Evolutionary conservation across 2,797 vertebrate genomes (phyloP), one percentile per base, ranked within the genome.

Genomic region (Sebastes jordani): DNA sequence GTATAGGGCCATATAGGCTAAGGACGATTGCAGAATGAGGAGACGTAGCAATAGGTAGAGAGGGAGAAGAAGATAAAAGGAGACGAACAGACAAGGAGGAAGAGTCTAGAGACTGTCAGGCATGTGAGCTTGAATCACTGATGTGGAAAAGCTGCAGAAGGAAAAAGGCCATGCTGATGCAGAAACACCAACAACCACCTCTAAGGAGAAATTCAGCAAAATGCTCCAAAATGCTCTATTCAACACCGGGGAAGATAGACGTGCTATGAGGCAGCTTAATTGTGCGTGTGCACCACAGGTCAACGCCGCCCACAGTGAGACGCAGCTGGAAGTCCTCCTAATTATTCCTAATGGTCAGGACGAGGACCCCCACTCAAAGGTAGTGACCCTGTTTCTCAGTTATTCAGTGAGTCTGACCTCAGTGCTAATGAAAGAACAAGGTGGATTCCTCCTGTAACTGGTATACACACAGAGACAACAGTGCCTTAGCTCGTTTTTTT

Each of bases 71-170:
- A 9, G 32, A 74, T 49, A 49, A 55, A 32, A 66, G 13, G 46
- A 76, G n/a, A 67, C 25, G 42, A 49, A 36, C n/a, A 77, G 30
- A 75, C 14, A 54, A 36, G n/a, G 59, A 65, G 60, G 59, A 71
- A 58, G 67, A 67, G 30, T 30, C 60, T 9, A 58, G 54, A 66
- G 65, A 56, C 66, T 55, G 74, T 74, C 18, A 34, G 76, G 55
- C 71, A 52, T 70, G 73, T 66, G 74, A 89, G 76, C 36, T 62
- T 80, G 82, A 90, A 29, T 89, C 78, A 87, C 30, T 76, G 85
- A 87, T 71, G 78, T 68, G 68, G 77, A 91, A 89, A 85, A 74
- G 81, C 67, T 79, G 76, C 78, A 78, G 49, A 63, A 60, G 64
- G 23, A 82, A 80, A 80, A 78, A 88, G 55, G 42, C 61, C 60